Base-by-base conservation (phyloP, 2,888 invertebrate genomes). In the Panzeria rudis region DNA sequence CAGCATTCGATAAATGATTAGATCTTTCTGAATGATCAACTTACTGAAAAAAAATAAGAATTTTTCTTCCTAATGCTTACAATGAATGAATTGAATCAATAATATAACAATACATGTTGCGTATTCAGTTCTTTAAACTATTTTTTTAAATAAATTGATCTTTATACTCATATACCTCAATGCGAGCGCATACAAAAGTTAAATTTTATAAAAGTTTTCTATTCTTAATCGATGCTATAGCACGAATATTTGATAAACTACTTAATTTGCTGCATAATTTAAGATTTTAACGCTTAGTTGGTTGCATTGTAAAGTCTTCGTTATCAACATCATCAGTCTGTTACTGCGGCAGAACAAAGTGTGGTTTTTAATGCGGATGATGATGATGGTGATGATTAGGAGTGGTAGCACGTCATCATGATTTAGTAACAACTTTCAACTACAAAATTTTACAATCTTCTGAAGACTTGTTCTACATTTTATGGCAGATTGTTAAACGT, bases 221-320 rank as follows among this genome's bases (percentile, higher is more conserved):
- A n/a, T n/a, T n/a, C n/a, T n/a, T 50, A 20, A 13, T 32, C 20
- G n/a, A n/a, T 35, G 50, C 15, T 17, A 35, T 52, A 4, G 20
- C 17, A 29, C 23, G 23, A 38, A n/a, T 5, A 23, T 52, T 38
- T 44, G n/a, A 50, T 38, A 54, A 38, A 52, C 69, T 69, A 69
- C n/a, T 54, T 69, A 54, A 69, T 54, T 69, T 29, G 68, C 52
- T 38, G 52, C 38, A 52, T 69, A 69, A 69, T 69, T 38, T 69
- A 54, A 41, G 25, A 69, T 38, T 69, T 54, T 54, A 54, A 50
- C 20, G 66, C 50, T 68, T 32, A 35, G 17, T 11, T 50, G 32
- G 17, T n/a, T 13, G n/a, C n/a, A n/a, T n/a, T n/a, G n/a, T n/a
- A n/a, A n/a, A n/a, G n/a, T n/a, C n/a, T n/a, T n/a, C n/a, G n/a